phyloP scores from a whole-genome alignment of 2,888 invertebrate genomes.

The Loripinus fragilis region DNA sequence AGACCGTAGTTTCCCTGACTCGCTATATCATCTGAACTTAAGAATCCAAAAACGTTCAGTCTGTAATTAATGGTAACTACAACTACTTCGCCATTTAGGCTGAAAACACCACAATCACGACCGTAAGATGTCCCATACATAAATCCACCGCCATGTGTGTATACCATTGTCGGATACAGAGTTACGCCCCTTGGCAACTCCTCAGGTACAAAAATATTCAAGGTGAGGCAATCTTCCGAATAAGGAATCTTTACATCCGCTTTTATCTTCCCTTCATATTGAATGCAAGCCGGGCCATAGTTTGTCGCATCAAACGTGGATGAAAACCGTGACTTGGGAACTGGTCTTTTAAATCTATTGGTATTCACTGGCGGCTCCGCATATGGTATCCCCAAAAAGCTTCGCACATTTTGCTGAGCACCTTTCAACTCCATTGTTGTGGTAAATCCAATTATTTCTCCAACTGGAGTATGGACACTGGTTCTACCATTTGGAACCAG shows the following conservation, averaged over 20 bases:
- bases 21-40: not conserved
- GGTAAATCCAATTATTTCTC: not conserved
- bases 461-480: too few species aligned
- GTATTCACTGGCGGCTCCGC: not conserved
- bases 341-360: not conserved
- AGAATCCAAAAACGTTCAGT: not conserved
- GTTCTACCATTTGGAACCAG: too few species aligned
- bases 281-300: not conserved
- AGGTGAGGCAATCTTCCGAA: not conserved
- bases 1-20: not conserved
- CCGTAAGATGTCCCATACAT: not conserved
- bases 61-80: not conserved
- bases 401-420: not conserved
- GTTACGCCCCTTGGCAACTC: not conserved
- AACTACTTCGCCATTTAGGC: not conserved
- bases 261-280: not conserved
- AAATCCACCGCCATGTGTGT: not conserved
- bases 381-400: not conserved
- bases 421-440: not conserved
- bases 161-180: not conserved
- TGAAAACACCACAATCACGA: not conserved
- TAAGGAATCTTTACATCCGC: not conserved
- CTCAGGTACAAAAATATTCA: slow-evolving; percentile 1
- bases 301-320: not conserved
- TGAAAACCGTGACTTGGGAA: not conserved